Percentiles rank a stretch among this genome's conserved stretches.
Conservation (phyloP, 2,888 invertebrate genomes). For the Rhopalosiphum nymphaeae region DNA sequence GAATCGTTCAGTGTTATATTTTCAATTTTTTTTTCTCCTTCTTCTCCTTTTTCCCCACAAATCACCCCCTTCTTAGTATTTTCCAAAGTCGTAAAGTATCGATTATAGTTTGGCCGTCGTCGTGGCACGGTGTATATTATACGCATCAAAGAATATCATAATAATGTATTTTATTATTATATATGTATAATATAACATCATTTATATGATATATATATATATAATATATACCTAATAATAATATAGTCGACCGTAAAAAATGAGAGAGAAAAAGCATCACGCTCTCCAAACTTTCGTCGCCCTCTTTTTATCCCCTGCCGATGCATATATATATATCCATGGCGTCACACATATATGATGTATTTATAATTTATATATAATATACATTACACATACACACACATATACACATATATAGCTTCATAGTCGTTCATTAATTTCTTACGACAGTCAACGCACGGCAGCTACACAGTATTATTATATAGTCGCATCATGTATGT, state of each 20-base stretch:
- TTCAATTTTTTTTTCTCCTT: neutral
- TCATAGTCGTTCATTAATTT: constrained; percentile 35
- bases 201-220: neutral
- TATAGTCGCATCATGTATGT: neutral
- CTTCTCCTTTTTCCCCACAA: neutral
- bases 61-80: neutral
- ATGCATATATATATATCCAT: neutral
- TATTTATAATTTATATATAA: neutral
- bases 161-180: neutral
- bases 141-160: neutral
- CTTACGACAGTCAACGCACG: neutral
- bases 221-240: neutral
- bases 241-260: neutral
- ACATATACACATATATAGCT: neutral
- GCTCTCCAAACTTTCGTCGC: neutral
- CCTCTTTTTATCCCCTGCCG: neutral
- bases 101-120: neutral
- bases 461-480: neutral
- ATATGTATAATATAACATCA: no score
- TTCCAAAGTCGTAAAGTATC: neutral
- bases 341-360: neutral
- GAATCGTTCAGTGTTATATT: neutral
- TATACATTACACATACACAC: neutral
- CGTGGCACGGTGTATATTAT: neutral
- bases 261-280: neutral